Base-by-base conservation (phyloP, 2,888 invertebrate genomes). In the Drosophila robusta region DNA sequence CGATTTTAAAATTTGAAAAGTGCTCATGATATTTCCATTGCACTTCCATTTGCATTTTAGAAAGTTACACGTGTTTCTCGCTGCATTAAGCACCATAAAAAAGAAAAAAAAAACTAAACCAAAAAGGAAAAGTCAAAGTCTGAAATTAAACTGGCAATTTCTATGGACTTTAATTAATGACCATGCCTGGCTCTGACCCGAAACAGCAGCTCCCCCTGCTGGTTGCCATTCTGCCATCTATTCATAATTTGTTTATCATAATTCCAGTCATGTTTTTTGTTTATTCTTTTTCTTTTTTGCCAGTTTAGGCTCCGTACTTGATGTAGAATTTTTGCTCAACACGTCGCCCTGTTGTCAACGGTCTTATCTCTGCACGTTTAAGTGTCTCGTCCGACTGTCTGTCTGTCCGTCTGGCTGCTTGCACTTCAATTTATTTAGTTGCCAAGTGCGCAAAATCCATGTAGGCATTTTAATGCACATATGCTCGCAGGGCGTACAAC, bases 31-130 rank as follows among this genome's bases (percentile, higher is more conserved):
- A 79, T 84, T 81, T 86, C 78, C 75, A 78, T 68, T 86, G 86
- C 86, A 86, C 45, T 78, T 70, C 49, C 38, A 83, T 84, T 84
- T 78, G 83, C 83, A 84, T 84, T 84, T 84, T 84, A 84, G 83
- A 84, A 84, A 84, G 83, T 78, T 75, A 83, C 78, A 83, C 70
- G 76, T 80, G 75, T 80, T 82, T 76, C 58, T 69, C 78, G 71
- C 68, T 83, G 83, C 83, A 80, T 75, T 79, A 65, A 73, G 67
- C 42, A 50, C 52, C 24, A 54, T 52, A 42, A 34, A 16, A 44
- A 64, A 52, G 50, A 61, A 68, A 45, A 42, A 62, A 60, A 46
- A 41, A 64, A n/a, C n/a, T n/a, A n/a, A 63, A 41, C 44, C 26
- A 64, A 62, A 46, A 74, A 72, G 60, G 71, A 74, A 77, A 70